Evolutionary conservation across 2,797 vertebrate genomes (phyloP).

Genomic region (Allobates femoralis): DNA sequence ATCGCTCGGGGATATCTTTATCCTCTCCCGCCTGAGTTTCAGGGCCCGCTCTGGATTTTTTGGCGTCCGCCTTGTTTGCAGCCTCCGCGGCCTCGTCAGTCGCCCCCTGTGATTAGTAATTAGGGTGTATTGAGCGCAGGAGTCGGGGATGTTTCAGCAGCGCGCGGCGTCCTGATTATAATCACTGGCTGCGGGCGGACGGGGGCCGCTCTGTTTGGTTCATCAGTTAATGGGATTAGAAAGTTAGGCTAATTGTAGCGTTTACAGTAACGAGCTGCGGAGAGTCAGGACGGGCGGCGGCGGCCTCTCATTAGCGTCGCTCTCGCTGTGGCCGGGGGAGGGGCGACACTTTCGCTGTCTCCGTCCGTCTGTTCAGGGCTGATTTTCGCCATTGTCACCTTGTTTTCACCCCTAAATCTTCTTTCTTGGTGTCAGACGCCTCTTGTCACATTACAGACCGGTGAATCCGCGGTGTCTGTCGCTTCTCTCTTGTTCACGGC

Average conservation of each 20-base stretch:
- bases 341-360: not conserved
- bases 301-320: constrained; percentile 12
- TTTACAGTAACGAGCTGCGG: constrained; percentile 45
- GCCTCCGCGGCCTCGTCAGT: not conserved
- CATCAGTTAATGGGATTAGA: constrained; percentile 61
- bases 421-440: too few species aligned
- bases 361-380: not conserved
- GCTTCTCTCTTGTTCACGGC: too few species aligned
- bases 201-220: constrained; percentile 47
- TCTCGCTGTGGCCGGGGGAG: not conserved
- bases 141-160: constrained; percentile 38
- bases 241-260: constrained; percentile 58
- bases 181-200: constrained; percentile 30
- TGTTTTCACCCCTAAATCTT: too few species aligned
- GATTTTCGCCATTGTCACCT: not conserved
- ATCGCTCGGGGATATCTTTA: too few species aligned
- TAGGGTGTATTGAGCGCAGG: constrained; percentile 46
- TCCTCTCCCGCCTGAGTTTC: too few species aligned
- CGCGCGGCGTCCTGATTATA: constrained; percentile 41
- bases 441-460: too few species aligned
- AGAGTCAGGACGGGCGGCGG: not conserved
- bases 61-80: too few species aligned
- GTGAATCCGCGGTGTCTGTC: too few species aligned
- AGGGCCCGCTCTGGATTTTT: too few species aligned
- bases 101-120: constrained; percentile 58